Percentiles rank a stretch among this genome's conserved stretches.
These are phyloP conservation scores for Tetragnatha versicolor DNA, from an alignment of 1,140 invertebrate species.

Conservation along the genomic window DNA sequence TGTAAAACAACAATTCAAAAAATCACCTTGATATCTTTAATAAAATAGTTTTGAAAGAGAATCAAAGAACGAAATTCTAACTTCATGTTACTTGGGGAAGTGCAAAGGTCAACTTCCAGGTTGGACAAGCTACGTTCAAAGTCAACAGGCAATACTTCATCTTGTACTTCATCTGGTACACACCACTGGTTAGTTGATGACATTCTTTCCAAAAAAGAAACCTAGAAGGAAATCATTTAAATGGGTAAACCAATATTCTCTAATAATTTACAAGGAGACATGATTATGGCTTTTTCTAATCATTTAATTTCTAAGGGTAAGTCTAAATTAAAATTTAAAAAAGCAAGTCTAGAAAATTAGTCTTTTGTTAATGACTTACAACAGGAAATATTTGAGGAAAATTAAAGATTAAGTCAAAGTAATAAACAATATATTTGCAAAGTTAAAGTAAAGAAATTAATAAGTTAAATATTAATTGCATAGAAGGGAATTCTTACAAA, in stretches of 20 bases:
- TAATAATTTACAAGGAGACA: too few relatives aligned
- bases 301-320: too few relatives aligned
- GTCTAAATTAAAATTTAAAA: too few relatives aligned
- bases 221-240: too few relatives aligned
- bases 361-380: too few relatives aligned
- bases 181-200: conserved; percentile 50
- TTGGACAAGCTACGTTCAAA: conserved; percentile 32
- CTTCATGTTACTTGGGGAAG: conserved; percentile 36
- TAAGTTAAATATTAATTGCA: too few relatives aligned
- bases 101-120: conserved; percentile 35
- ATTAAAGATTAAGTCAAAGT: background rate
- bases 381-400: too few relatives aligned
- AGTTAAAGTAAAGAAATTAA: too few relatives aligned
- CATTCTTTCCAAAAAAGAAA: conserved; percentile 49
- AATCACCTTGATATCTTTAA: background rate
- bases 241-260: too few relatives aligned
- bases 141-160: conserved; percentile 46
- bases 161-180: conserved; percentile 45
- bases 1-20: background rate
- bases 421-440: background rate
- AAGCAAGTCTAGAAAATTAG: too few relatives aligned
- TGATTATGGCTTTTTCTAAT: too few relatives aligned
- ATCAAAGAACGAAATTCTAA: background rate
- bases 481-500: too few relatives aligned
- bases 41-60: background rate